Base-by-base conservation (phyloP, 1,140 invertebrate genomes). In the Apis dorsata region DNA sequence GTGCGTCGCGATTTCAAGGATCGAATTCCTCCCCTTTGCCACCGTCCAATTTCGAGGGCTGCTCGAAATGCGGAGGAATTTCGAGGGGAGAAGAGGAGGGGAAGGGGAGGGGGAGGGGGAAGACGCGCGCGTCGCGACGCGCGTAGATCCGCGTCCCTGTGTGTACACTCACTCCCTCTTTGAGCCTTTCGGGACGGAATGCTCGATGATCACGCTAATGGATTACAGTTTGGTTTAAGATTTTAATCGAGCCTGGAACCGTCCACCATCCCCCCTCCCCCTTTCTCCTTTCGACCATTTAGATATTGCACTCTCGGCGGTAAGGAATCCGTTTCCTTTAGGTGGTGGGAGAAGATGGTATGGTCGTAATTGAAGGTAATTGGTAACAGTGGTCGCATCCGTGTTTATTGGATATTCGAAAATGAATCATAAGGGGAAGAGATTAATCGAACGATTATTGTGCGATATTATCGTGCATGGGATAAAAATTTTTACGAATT, bases 1-100 rank as follows among this genome's bases (percentile, higher is more conserved):
- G 73, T 81, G 78, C 72, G 78, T 73, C 79, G 77, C 83, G 84
- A 86, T 86, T 81, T 85, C 84, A 62, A 57, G 85, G 80, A 86
- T 86, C 75, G 82, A 83, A 86, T 87, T 86, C 71, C 85, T 83
- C 51, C 49, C 71, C 59, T 49, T 70, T 55, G 73, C 73, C 24
- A 17, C 17, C 44, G 44, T 75, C 51, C 84, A 60, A 60, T 79
- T 66, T 87, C 55, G 60, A 85, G 85, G 55, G 65, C 71, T 70
- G 63, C 75, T 63, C 79, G n/a, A 51, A 70, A 86, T 60, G 57
- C 79, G 73, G 73, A 13, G 72, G 84, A 86, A 86, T 86, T 86
- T 70, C 65, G 82, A 70, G 57, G 80, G 60, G 69, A 84, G 72
- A 79, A 69, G 34, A 4, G 3, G 2, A 34, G 34, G 34, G 34